Evolutionary conservation across 2,888 invertebrate species (phyloP), one percentile per base, ranked within the genome.

Genomic region (Marronus borbonicus): DNA sequence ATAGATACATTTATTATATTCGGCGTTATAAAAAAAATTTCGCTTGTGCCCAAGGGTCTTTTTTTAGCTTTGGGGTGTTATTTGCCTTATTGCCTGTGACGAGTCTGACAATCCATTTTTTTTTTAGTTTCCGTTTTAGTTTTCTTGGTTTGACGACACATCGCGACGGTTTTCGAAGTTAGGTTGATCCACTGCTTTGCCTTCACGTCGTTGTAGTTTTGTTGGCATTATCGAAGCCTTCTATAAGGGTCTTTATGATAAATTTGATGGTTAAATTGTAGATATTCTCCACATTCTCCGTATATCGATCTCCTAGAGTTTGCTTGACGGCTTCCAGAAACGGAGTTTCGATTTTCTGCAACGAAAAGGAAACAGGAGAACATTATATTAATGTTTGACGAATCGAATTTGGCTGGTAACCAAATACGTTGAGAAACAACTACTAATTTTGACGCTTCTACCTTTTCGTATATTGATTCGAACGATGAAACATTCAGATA

Each of bases 221-320:
- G 76, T 87, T 87, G 77, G 89, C 90, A 83, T 90, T 90, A 83
- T 95, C 93, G 88, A 92, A 96, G 10, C 97, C 97, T 81, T 93
- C 93, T 74, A 95, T 92, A 81, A 97, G 89, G 80, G 96, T 96
- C 86, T 95, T 94, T 84, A 97, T 92, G 83, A 97, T 96, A 86
- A 97, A 95, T 87, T 93, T 93, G 86, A 97, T 97, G 76, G 96
- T 95, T 82, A 95, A 91, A 88, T 94, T 94, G 91, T 97, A 97
- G 85, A 97, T 96, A 84, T 93, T 93, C 86, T 96, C 96, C 83
- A 97, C 95, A 89, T 97, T 96, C 74, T 95, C 94, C 10, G 97
- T 96, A 89, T 96, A 97, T 80, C 97, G 92, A 83, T 97, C 97
- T 3, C 95, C 96, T 50, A 97, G 90, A 0, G 97, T 97, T 80